A percentile compares a stretch with the other conserved stretches of the same genome.
These are phyloP conservation scores for Acleris emargana DNA, from an alignment of 2,888 invertebrate species.

Conservation along the genomic window DNA sequence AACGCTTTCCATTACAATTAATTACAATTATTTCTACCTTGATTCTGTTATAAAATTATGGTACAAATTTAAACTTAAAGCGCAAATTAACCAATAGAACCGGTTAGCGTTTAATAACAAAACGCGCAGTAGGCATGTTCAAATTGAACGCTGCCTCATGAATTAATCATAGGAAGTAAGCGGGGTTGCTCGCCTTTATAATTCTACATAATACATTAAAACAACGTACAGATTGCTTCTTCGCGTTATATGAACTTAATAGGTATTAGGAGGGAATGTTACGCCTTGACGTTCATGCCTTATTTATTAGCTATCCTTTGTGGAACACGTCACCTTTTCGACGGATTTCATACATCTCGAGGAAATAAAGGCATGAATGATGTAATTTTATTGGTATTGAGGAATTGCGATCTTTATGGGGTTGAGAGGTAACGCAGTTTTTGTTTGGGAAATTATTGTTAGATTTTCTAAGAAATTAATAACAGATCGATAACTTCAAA, in stretches of 20 bases:
- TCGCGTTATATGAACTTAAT: slow-evolving; percentile 78
- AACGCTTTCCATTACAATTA: no score
- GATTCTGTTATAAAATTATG: no score
- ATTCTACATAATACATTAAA: slow-evolving; percentile 84
- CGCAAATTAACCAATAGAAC: slow-evolving; percentile 51
- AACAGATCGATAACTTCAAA: no score
- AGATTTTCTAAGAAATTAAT: no score
- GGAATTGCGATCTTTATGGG: not conserved
- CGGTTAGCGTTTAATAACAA: slow-evolving; percentile 68
- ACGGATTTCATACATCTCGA: slow-evolving; percentile 18
- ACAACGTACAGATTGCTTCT: slow-evolving; percentile 80
- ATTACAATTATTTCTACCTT: no score
- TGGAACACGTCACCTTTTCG: slow-evolving; percentile 13
- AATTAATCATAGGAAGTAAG: slow-evolving; percentile 82
- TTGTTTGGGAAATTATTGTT: not conserved
- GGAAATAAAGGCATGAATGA: slow-evolving; percentile 1
- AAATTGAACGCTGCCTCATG: slow-evolving; percentile 80
- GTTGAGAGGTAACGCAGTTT: not conserved
- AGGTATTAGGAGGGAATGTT: slow-evolving; percentile 61
- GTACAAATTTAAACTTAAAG: slow-evolving; percentile 4
- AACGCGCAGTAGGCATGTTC: slow-evolving; percentile 74
- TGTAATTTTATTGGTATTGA: slow-evolving; percentile 15
- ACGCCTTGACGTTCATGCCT: slow-evolving; percentile 19
- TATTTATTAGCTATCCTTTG: slow-evolving; percentile 25
- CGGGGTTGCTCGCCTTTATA: slow-evolving; percentile 78